Conservation (phyloP, 2,113 vertebrate genomes). For the Fregetta grallaria region DNA sequence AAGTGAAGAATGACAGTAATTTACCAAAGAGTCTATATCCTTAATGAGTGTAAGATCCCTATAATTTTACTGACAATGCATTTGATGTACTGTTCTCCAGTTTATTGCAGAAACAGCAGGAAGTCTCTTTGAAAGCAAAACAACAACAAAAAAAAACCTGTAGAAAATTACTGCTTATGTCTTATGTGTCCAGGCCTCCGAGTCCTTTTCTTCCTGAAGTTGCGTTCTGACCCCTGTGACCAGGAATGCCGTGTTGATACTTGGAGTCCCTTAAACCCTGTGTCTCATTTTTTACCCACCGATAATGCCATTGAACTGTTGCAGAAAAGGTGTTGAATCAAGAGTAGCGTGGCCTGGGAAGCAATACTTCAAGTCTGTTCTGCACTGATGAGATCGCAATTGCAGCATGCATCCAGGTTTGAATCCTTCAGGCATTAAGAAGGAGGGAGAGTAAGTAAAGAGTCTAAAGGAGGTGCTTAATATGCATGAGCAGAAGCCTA, state of each 20-base stretch:
- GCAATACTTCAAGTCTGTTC: neutral
- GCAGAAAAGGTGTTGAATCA: neutral
- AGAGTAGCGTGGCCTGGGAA: neutral
- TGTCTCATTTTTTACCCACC: neutral
- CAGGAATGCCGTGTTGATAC: neutral
- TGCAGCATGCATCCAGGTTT: neutral
- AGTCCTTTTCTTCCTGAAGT: neutral
- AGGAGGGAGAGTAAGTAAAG: neutral
- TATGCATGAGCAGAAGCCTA: neutral
- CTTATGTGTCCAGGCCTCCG: neutral
- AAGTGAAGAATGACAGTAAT: conserved; percentile 53
- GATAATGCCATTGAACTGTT: neutral
- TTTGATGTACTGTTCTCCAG: neutral
- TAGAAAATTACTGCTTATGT: neutral
- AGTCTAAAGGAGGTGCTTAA: neutral
- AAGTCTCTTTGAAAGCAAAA: conserved; percentile 2
- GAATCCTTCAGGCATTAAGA: neutral
- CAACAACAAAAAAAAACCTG: neutral
- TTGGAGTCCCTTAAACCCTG: neutral
- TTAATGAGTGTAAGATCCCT: conserved; percentile 27
- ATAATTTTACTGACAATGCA: conserved; percentile 19
- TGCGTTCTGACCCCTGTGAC: neutral
- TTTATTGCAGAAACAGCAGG: conserved; percentile 15
- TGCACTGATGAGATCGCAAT: neutral
- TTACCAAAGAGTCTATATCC: conserved; percentile 27